phyloP scores from a whole-genome alignment of 1,140 invertebrate species.

The Drosophila sturtevanti region DNA sequence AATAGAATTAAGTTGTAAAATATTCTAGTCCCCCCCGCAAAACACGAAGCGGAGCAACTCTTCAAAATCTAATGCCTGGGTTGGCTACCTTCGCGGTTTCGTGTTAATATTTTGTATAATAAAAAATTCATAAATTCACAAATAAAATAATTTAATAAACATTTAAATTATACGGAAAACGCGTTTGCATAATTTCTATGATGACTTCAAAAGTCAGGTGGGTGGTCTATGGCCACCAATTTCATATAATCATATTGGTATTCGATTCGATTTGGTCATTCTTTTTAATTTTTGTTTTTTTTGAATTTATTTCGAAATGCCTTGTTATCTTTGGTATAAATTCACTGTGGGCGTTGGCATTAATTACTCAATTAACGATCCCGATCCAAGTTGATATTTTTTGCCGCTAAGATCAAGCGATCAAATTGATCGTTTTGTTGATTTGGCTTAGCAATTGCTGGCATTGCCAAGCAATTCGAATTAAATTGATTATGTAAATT shows the following conservation, averaged over 20 bases:
- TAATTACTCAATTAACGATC: conserved; percentile 77
- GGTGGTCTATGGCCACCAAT: conserved; percentile 46
- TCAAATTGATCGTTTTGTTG: not conserved
- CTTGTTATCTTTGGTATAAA: conserved; percentile 30
- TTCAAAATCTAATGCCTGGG: not conserved
- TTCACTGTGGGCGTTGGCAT: conserved; percentile 64
- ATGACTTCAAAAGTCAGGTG: conserved; percentile 35
- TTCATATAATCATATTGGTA: not conserved
- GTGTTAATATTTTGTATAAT: conserved; percentile 64
- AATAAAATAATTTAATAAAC: conserved; percentile 78
- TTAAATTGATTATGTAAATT: conserved; percentile 77
- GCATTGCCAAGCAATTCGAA: conserved; percentile 52
- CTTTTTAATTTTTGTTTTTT: not conserved
- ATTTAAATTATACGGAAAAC: conserved; percentile 71
- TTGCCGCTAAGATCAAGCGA: conserved; percentile 2
- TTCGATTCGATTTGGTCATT: not conserved
- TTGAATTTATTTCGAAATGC: not conserved
- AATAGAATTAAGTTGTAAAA: conserved; percentile 70
- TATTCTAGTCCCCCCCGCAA: conserved; percentile 66
- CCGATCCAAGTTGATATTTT: conserved; percentile 1
- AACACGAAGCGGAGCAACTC: conserved; percentile 16
- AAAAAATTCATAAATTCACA: conserved; percentile 65
- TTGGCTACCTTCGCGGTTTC: conserved; percentile 17
- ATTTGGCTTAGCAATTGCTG: conserved; percentile 46
- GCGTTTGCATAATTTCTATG: conserved; percentile 45